Evolutionary conservation across 2,888 invertebrate species (phyloP).

Genomic region (Apamea monoglypha): DNA sequence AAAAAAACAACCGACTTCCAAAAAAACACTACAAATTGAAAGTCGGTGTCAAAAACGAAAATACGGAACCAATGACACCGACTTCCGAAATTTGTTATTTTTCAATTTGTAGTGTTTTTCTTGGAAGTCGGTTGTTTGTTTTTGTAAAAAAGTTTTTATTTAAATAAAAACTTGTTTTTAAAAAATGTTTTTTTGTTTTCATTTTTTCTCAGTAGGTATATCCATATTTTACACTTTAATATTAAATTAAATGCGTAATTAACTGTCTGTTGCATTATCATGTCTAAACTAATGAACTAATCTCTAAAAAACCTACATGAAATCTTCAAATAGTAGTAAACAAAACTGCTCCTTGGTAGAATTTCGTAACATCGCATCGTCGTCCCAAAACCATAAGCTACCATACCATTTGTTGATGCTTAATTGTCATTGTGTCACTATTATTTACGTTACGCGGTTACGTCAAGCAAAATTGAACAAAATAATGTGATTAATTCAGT

Average conservation of each 20-base stretch:
- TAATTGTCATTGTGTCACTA: conserved; percentile 53
- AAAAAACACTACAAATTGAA: too few relatives aligned
- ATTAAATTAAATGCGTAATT: neutral
- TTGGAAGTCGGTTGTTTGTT: too few relatives aligned
- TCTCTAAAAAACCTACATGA: neutral
- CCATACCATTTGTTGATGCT: conserved; percentile 34
- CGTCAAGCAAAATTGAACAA: conserved; percentile 66
- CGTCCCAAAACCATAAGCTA: conserved; percentile 13
- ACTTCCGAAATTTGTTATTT: too few relatives aligned
- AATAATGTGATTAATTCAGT: conserved; percentile 62
- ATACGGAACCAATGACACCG: too few relatives aligned
- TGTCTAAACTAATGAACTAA: neutral
- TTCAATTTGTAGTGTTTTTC: too few relatives aligned
- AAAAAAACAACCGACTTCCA: too few relatives aligned
- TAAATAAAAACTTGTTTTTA: too few relatives aligned
- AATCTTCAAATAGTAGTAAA: neutral
- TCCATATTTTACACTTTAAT: neutral
- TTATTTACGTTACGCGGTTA: conserved; percentile 50
- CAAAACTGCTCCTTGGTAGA: conserved; percentile 24
- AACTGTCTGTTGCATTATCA: neutral
- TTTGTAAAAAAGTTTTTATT: too few relatives aligned
- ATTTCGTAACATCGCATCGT: conserved; percentile 12
- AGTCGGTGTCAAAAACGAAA: too few relatives aligned
- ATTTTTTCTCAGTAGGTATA: neutral
- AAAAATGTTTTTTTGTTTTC: too few relatives aligned